These are phyloP conservation scores for Spilosoma lubricipeda DNA, from an alignment of 2,888 invertebrate species.

Conservation along the genomic window DNA sequence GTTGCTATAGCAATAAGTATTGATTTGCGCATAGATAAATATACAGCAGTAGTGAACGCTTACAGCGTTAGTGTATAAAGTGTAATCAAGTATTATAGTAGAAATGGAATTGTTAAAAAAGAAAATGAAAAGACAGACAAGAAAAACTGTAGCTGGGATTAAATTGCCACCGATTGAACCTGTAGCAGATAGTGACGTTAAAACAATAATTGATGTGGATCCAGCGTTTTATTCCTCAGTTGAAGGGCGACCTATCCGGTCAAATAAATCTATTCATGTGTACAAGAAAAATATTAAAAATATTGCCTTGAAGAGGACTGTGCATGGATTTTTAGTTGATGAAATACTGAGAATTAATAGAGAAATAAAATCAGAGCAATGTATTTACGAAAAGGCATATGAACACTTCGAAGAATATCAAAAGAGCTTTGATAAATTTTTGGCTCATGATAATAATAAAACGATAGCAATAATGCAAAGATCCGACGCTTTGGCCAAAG, in stretches of 20 bases:
- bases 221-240: slow-evolving; percentile 88
- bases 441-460: slow-evolving; percentile 80
- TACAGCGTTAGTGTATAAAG: slow-evolving; percentile 10
- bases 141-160: slow-evolving; percentile 68
- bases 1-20: slow-evolving; percentile 72
- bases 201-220: slow-evolving; percentile 88
- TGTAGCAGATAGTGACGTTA: slow-evolving; percentile 59
- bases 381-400: slow-evolving; percentile 70
- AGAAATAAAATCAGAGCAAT: slow-evolving; percentile 75
- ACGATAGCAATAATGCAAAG: slow-evolving; percentile 80
- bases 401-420: slow-evolving; percentile 78
- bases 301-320: slow-evolving; percentile 72
- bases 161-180: slow-evolving; percentile 77
- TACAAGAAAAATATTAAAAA: slow-evolving; percentile 85
- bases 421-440: slow-evolving; percentile 80
- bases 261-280: slow-evolving; percentile 82
- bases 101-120: slow-evolving; percentile 48
- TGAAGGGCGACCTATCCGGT: slow-evolving; percentile 86
- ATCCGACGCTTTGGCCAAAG: slow-evolving; percentile 76
- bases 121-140: slow-evolving; percentile 64
- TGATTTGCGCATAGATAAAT: slow-evolving; percentile 47
- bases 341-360: slow-evolving; percentile 78
- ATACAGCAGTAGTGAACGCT: too few species aligned
- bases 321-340: slow-evolving; percentile 74
- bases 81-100: slow-evolving; percentile 3